Conservation (phyloP, 2,888 invertebrate species). For the Torymus tubicola region DNA sequence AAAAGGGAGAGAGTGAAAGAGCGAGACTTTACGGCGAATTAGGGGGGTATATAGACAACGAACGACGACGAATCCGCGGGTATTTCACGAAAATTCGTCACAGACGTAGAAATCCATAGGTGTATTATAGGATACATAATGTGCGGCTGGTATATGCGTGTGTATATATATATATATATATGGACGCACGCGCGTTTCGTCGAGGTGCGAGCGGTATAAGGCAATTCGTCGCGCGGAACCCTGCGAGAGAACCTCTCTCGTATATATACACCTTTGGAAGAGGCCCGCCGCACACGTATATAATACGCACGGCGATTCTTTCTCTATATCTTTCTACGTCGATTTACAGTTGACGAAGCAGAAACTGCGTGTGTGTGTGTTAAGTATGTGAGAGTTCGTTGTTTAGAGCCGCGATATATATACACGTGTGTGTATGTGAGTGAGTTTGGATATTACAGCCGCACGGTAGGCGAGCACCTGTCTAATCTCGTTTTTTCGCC, state of each 20-base stretch:
- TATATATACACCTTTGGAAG: not conserved
- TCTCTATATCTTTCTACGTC: not conserved
- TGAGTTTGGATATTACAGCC: not conserved
- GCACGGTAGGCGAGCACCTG: conserved; percentile 51
- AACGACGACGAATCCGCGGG: conserved; percentile 8
- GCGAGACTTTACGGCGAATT: conserved; percentile 11
- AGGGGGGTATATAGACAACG: not conserved
- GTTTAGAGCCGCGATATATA: conserved; percentile 30
- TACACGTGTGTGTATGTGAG: too few species aligned
- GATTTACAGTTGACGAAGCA: conserved; percentile 53
- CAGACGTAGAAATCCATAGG: too few species aligned
- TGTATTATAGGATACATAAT: too few species aligned
- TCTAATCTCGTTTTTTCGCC: conserved; percentile 53
- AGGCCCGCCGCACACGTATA: too few species aligned
- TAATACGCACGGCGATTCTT: not conserved
- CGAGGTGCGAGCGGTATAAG: conserved; percentile 34
- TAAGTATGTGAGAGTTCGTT: not conserved
- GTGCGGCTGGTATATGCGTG: too few species aligned
- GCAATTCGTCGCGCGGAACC: conserved; percentile 55
- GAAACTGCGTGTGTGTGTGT: conserved; percentile 20
- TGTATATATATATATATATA: too few species aligned
- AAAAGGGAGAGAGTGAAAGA: not conserved
- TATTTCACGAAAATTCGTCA: conserved; percentile 52
- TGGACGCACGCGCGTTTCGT: not conserved
- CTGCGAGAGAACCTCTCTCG: conserved; percentile 10